Evolutionary conservation across 2,113 vertebrate species (phyloP).

Genomic region (Theristicus caerulescens): DNA sequence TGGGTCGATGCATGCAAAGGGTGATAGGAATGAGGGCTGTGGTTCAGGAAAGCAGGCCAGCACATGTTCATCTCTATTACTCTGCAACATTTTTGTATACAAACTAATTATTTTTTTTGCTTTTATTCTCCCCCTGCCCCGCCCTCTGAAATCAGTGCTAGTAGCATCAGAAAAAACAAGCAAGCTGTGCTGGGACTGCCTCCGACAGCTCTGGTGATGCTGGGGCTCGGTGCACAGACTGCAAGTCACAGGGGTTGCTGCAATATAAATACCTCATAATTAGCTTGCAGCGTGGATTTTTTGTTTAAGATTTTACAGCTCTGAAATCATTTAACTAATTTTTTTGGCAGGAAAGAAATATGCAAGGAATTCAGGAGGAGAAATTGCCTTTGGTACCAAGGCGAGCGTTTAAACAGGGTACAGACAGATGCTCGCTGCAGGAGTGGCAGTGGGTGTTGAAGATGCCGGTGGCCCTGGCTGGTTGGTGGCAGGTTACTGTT

Average conservation of each 20-base stretch:
- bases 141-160: not conserved
- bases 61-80: not conserved
- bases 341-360: not conserved
- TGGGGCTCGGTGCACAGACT: not conserved
- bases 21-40: not conserved
- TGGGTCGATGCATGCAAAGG: accelerated
- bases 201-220: not conserved
- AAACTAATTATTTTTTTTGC: not conserved
- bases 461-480: not conserved
- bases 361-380: not conserved
- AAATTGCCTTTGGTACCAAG: not conserved
- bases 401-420: accelerated
- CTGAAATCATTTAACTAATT: not conserved
- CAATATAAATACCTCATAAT: not conserved
- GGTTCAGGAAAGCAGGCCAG: not conserved
- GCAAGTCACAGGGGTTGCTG: not conserved
- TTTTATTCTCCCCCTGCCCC: not conserved
- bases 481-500: not conserved
- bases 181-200: not conserved
- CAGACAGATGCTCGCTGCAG: not conserved
- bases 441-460: not conserved
- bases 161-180: not conserved
- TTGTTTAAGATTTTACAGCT: not conserved
- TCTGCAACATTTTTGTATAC: not conserved
- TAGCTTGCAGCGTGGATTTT: not conserved